Conservation (phyloP, 2,888 invertebrate genomes). For the Clepsis dumicolana region DNA sequence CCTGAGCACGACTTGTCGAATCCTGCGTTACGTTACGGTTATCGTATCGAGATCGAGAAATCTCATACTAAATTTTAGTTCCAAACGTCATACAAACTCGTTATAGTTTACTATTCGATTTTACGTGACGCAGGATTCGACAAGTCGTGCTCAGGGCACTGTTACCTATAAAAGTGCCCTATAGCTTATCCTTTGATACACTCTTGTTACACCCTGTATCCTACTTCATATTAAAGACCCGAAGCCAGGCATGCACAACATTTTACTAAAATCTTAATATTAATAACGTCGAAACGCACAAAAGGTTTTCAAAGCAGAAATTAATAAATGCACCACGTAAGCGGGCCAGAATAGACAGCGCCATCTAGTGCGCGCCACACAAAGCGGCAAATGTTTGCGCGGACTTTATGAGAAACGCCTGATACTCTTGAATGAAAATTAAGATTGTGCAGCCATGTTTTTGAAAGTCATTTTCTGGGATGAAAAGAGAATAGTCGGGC, state of each 20-base stretch:
- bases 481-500: neutral
- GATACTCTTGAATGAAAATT: constrained; percentile 11
- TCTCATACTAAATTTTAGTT: no score
- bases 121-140: no score
- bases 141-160: no score
- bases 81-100: no score
- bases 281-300: constrained; percentile 15
- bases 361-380: constrained; percentile 13
- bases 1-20: no score
- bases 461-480: neutral
- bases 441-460: neutral
- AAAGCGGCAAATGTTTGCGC: constrained; percentile 14
- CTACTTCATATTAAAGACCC: neutral
- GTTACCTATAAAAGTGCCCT: no score
- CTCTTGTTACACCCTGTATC: neutral
- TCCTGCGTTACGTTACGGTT: no score
- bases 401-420: neutral
- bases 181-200: no score
- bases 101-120: no score
- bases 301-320: constrained; percentile 16
- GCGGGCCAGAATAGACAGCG: neutral
- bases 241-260: neutral
- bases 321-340: constrained; percentile 11
- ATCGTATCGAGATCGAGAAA: no score
- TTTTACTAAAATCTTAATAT: constrained; percentile 5